Percentiles rank a stretch among this genome's conserved stretches.
Conservation (phyloP, 2,888 invertebrate genomes). For the Meganola albula region DNA sequence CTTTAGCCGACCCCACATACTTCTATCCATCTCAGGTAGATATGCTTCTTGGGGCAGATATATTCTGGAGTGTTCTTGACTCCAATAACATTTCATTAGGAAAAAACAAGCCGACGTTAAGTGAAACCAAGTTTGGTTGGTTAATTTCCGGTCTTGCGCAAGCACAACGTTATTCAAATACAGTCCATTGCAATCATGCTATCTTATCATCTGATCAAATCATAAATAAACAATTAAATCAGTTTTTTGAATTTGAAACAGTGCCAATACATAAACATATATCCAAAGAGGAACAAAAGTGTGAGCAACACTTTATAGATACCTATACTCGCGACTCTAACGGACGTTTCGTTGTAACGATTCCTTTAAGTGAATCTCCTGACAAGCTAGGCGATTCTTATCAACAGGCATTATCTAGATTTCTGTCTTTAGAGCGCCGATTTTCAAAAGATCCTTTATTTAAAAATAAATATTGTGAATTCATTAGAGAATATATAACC, state of each 20-base stretch:
- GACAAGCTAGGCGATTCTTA: constrained; percentile 21
- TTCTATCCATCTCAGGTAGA: constrained; percentile 17
- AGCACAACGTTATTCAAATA: no score
- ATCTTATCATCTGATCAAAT: neutral
- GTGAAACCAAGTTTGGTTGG: constrained; percentile 17
- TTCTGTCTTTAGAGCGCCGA: constrained; percentile 15
- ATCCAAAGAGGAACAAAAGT: neutral
- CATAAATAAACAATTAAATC: neutral
- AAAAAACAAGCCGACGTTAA: constrained; percentile 13
- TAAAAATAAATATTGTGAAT: constrained; percentile 9
- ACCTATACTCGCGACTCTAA: constrained; percentile 2
- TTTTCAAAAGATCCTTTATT: constrained; percentile 2
- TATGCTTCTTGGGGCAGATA: constrained; percentile 20
- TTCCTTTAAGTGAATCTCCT: constrained; percentile 4
- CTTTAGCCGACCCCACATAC: constrained; percentile 20
- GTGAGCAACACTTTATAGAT: neutral
- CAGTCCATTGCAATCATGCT: no score
- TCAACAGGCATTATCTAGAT: constrained; percentile 16
- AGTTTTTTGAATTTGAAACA: neutral
- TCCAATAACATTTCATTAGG: constrained; percentile 9
- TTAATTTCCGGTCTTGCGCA: neutral
- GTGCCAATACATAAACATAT: neutral
- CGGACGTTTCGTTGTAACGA: constrained; percentile 5
- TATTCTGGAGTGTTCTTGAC: constrained; percentile 21
- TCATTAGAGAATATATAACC: constrained; percentile 4